Evolutionary conservation across 2,888 invertebrate species (phyloP).

Genomic region (Pyrochroa serraticornis): DNA sequence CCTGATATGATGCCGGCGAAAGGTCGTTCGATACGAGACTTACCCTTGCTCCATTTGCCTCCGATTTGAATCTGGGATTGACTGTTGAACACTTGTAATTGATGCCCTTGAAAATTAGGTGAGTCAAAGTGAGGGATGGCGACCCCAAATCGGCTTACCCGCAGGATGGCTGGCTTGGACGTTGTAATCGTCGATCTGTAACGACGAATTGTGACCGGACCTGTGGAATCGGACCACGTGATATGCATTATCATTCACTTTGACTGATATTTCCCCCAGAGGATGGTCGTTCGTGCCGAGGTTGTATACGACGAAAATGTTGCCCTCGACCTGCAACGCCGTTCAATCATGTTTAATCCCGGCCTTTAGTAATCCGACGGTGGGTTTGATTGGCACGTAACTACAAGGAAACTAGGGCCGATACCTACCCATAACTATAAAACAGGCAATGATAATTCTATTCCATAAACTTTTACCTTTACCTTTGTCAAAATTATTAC

Average conservation of each 20-base stretch:
- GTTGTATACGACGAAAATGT: slow-evolving; percentile 92
- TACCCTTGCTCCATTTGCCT: slow-evolving; percentile 76
- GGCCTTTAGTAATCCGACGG: too few relatives aligned
- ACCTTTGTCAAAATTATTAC: too few relatives aligned
- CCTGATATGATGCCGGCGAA: slow-evolving; percentile 91
- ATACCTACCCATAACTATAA: background rate
- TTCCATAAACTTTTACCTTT: too few relatives aligned
- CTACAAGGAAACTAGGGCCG: background rate
- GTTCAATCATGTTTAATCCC: background rate
- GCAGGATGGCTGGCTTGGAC: slow-evolving; percentile 83
- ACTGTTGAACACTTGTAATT: slow-evolving; percentile 79
- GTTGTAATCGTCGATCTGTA: slow-evolving; percentile 91
- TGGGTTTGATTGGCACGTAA: too few relatives aligned
- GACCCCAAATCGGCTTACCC: slow-evolving; percentile 63
- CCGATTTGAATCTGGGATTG: slow-evolving; percentile 90
- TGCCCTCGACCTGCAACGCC: slow-evolving; percentile 79
- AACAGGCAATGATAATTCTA: too few relatives aligned
- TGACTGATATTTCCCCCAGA: slow-evolving; percentile 85
- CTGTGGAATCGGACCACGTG: slow-evolving; percentile 91
- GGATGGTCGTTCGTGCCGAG: slow-evolving; percentile 92
- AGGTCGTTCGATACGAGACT: slow-evolving; percentile 74
- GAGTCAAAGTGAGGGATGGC: background rate
- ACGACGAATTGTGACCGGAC: slow-evolving; percentile 85
- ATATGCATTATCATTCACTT: slow-evolving; percentile 92
- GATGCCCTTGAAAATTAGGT: slow-evolving; percentile 63